phyloP scores from a whole-genome alignment of 2,888 invertebrate species.

The Lycophotia porphyrea region DNA sequence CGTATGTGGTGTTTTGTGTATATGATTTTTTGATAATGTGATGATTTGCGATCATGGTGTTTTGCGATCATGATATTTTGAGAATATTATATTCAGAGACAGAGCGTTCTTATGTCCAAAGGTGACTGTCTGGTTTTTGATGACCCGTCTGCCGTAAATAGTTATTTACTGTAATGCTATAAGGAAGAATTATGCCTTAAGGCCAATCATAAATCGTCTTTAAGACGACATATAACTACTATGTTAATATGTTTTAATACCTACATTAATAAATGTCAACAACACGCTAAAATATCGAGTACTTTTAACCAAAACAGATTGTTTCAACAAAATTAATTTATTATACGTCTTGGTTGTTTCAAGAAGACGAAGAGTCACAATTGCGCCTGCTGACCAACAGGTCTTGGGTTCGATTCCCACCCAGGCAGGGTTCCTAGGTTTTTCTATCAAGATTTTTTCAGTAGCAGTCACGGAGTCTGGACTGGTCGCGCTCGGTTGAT shows the following conservation, averaged over 20 bases:
- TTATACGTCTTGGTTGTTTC: background rate
- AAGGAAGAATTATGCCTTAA: constrained; percentile 30
- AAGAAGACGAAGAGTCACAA: too few relatives aligned
- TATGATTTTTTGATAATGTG: too few relatives aligned
- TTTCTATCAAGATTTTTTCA: too few relatives aligned
- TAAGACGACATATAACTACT: constrained; percentile 16
- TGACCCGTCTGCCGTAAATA: constrained; percentile 4
- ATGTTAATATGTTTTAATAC: constrained; percentile 26
- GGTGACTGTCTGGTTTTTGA: background rate
- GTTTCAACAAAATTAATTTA: background rate
- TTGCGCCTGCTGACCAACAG: too few relatives aligned
- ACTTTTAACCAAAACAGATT: constrained; percentile 1
- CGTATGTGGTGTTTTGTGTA: too few relatives aligned
- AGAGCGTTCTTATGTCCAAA: background rate
- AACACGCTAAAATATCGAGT: constrained; percentile 1
- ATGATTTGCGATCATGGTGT: too few relatives aligned
- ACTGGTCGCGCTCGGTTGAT: too few relatives aligned
- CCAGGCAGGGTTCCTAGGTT: too few relatives aligned
- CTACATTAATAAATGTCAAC: constrained; percentile 37
- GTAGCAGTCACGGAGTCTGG: too few relatives aligned
- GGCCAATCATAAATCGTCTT: constrained; percentile 33
- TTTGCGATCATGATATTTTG: too few relatives aligned
- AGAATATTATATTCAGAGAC: too few relatives aligned
- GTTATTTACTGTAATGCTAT: background rate
- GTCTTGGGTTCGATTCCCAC: too few relatives aligned